phyloP scores from a whole-genome alignment of 2,113 vertebrate genomes.

The Prietella phreatophila region DNA sequence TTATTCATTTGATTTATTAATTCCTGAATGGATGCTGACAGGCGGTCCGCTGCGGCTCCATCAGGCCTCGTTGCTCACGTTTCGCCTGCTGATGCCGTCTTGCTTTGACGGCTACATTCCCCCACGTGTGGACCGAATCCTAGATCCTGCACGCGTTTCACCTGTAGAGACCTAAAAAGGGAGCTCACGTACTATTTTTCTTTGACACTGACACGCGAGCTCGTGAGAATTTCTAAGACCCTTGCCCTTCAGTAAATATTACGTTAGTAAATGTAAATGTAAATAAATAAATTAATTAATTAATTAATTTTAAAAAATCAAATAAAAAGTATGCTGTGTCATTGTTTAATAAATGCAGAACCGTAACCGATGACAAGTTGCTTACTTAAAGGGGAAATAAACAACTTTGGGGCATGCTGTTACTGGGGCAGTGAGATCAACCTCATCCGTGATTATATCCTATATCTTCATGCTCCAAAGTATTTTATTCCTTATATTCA shows the following conservation, averaged over 20 bases:
- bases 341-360: neutral
- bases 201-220: neutral
- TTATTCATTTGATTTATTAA: slow-evolving; percentile 41
- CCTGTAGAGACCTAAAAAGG: neutral
- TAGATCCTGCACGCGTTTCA: neutral
- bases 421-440: neutral
- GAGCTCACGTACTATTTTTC: neutral
- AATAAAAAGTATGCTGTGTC: too few species aligned
- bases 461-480: neutral
- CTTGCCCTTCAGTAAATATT: neutral
- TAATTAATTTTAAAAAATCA: too few species aligned
- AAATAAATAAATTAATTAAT: too few species aligned
- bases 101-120: neutral
- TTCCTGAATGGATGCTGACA: slow-evolving; percentile 28
- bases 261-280: neutral
- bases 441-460: neutral
- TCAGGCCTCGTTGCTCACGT: slow-evolving; percentile 2
- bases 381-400: too few species aligned
- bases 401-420: too few species aligned
- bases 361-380: too few species aligned
- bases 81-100: neutral
- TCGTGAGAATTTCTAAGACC: neutral
- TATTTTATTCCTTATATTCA: too few species aligned
- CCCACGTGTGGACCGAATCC: neutral
- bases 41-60: neutral